These are phyloP conservation scores for Otolemur garnettii DNA, from an alignment of 2,113 vertebrate genomes.

Conservation along the genomic window DNA sequence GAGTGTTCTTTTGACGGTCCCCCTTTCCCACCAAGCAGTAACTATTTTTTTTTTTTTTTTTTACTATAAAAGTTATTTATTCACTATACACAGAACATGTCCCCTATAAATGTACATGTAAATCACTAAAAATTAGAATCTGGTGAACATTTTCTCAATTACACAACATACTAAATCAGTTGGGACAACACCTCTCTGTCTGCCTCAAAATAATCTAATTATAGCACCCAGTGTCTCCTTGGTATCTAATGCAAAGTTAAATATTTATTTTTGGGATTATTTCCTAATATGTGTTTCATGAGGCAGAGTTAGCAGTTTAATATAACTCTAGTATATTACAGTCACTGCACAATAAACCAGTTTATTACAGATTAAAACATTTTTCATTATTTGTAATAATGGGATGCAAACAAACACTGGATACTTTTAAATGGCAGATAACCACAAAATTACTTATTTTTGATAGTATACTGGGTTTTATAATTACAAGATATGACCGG, in stretches of 20 bases:
- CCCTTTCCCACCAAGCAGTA: background rate
- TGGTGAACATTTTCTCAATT: conserved; percentile 80
- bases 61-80: conserved; percentile 83
- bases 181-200: conserved; percentile 72
- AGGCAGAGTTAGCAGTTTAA: conserved; percentile 76
- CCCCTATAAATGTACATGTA: conserved; percentile 81
- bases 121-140: conserved; percentile 79
- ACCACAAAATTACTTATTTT: conserved; percentile 75
- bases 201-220: conserved; percentile 79
- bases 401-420: conserved; percentile 75
- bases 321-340: conserved; percentile 76
- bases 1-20: background rate
- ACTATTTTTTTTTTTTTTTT: too few relatives aligned
- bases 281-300: conserved; percentile 61
- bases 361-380: conserved; percentile 71
- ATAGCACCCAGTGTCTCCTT: conserved; percentile 79
- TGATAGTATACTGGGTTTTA: conserved; percentile 64
- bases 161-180: conserved; percentile 80
- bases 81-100: conserved; percentile 80
- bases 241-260: conserved; percentile 72
- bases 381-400: conserved; percentile 75
- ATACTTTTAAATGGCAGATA: conserved; percentile 73
- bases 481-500: conserved; percentile 70
- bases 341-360: conserved; percentile 77
- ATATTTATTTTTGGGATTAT: conserved; percentile 23